phyloP scores from a whole-genome alignment of 2,888 invertebrate species.

The Cordilura impudica region DNA sequence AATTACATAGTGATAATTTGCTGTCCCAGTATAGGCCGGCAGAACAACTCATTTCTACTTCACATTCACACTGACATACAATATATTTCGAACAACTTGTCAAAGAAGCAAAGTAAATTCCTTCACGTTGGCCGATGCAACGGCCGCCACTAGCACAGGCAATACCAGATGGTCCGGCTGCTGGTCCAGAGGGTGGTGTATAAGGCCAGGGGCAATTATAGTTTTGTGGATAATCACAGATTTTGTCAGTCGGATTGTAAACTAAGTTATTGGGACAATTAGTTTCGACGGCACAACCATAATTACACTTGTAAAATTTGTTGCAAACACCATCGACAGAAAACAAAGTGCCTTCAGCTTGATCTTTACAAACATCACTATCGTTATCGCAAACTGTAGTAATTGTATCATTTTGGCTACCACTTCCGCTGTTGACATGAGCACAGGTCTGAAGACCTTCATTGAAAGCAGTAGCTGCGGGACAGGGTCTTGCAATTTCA shows the following conservation, averaged over 20 bases:
- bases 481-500: slow-evolving; percentile 36
- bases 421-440: not conserved
- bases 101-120: slow-evolving; percentile 24
- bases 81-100: slow-evolving; percentile 37
- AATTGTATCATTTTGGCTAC: not conserved
- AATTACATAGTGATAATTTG: slow-evolving; percentile 6
- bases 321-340: slow-evolving; percentile 51
- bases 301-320: slow-evolving; percentile 60
- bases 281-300: slow-evolving; percentile 42
- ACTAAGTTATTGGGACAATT: slow-evolving; percentile 51
- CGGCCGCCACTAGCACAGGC: slow-evolving; percentile 50
- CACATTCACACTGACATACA: slow-evolving; percentile 45
- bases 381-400: not conserved
- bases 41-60: slow-evolving; percentile 45
- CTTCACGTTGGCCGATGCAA: slow-evolving; percentile 26
- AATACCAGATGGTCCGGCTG: slow-evolving; percentile 54
- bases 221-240: slow-evolving; percentile 60
- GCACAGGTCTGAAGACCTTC: slow-evolving; percentile 55
- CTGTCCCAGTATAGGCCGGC: slow-evolving; percentile 23
- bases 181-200: slow-evolving; percentile 26
- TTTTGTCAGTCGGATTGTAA: slow-evolving; percentile 39
- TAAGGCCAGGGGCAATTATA: slow-evolving; percentile 51
- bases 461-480: slow-evolving; percentile 26
- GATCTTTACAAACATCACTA: slow-evolving; percentile 14
- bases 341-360: slow-evolving; percentile 1